Base-by-base conservation (phyloP, 2,113 vertebrate genomes). In the Marmota monax region DNA sequence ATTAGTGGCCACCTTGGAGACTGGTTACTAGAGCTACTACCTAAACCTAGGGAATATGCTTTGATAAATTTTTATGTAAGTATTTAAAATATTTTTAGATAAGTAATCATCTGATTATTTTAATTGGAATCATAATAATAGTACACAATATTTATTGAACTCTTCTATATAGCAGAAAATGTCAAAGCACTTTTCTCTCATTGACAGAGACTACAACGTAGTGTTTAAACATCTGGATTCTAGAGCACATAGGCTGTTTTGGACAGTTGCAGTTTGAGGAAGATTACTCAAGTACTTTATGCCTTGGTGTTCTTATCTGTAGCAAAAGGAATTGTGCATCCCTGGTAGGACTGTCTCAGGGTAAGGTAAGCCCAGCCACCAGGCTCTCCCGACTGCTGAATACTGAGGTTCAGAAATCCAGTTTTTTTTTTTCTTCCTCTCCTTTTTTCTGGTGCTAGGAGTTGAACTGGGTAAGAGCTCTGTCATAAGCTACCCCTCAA, bases 141-240 rank as follows among this genome's bases (percentile, higher is more conserved):
- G 45, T 89, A 56, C 14, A 13, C n/a, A 83, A 42, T 61, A 63
- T 58, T 58, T 83, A 78, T 16, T 86, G 32, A 77, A 42, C 23
- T 56, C 32, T 82, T 58, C n/a, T 63, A 25, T 34, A n/a, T 18
- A 18, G n/a, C 3, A 56, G 29, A 17, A 18, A 48, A 8, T 74
- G 34, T 39, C 22, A 53, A 70, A 95, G 10, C 9, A 37, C 23
- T 83, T 32, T 70, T 34, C 23, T 79, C 48, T 84, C 27, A 37
- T 20, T 29, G 58, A 34, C 0, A 42, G 20, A 63, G 10, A 87
- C 4, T 63, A 80, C 6, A 53, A 14, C 9, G 51, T 27, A 67
- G 48, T n/a, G n/a, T 84, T 79, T 88, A 93, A 84, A 42, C 73
- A 53, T 45, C 67, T 95, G 90, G 14, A 79, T 83, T 87, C n/a